These are phyloP conservation scores for Paramacrobiotus metropolitanus DNA, from an alignment of 1,140 invertebrate species.

Conservation along the genomic window DNA sequence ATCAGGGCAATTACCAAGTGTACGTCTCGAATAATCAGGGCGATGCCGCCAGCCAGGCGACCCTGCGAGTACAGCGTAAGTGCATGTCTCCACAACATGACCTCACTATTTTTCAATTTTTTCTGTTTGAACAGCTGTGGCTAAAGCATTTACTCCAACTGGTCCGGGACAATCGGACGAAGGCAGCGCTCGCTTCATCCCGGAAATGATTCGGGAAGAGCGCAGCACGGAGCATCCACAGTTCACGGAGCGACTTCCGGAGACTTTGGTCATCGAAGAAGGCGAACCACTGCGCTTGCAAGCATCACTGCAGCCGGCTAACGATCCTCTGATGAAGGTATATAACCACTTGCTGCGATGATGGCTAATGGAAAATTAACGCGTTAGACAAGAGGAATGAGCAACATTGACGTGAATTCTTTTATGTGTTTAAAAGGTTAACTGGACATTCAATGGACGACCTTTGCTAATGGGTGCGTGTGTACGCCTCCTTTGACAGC, in stretches of 20 bases:
- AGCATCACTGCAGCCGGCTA: slow-evolving; percentile 67
- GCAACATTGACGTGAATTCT: too few species aligned
- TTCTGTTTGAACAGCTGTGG: neutral
- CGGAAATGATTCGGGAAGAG: neutral
- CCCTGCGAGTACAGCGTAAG: neutral
- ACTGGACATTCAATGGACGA: slow-evolving; percentile 91
- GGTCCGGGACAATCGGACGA: neutral
- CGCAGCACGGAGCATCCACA: neutral
- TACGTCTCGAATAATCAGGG: neutral
- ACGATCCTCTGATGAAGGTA: slow-evolving; percentile 82
- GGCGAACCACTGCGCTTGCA: slow-evolving; percentile 34
- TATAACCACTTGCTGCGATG: too few species aligned
- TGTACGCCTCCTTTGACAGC: neutral
- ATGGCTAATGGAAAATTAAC: too few species aligned
- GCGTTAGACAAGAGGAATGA: too few species aligned
- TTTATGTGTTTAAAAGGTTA: too few species aligned
- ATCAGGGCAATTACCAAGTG: slow-evolving; percentile 56
- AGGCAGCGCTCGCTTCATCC: neutral
- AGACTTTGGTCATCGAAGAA: neutral
- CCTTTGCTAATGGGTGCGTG: slow-evolving; percentile 51
- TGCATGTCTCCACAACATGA: neutral
- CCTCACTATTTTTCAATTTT: neutral
- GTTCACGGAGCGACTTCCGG: neutral
- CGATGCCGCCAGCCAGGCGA: neutral
- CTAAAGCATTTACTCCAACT: neutral